Conservation (phyloP, 2,888 invertebrate genomes). For the Isoperla grammatica region DNA sequence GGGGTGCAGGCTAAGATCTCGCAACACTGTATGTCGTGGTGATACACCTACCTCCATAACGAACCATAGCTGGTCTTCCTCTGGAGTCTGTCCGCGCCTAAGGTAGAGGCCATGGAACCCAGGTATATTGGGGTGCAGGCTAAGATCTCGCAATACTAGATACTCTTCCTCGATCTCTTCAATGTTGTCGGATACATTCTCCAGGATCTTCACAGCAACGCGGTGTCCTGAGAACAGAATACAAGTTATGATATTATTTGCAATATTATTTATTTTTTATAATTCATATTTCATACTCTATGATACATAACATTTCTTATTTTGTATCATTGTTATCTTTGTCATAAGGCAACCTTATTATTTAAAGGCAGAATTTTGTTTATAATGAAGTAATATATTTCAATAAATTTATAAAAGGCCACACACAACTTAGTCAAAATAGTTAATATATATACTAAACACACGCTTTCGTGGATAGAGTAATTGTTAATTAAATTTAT, state of each 20-base stretch:
- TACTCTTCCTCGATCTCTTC: conserved; percentile 81
- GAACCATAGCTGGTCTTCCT: conserved; percentile 76
- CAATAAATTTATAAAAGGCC: too few relatives aligned
- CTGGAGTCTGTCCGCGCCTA: conserved; percentile 54
- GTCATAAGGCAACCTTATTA: too few relatives aligned
- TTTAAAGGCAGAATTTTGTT: too few relatives aligned
- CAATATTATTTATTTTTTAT: too few relatives aligned
- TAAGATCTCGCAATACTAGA: conserved; percentile 64
- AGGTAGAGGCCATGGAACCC: conserved; percentile 68
- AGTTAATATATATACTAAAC: too few relatives aligned
- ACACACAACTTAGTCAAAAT: too few relatives aligned
- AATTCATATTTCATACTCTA: too few relatives aligned
- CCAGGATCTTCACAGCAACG: conserved; percentile 73
- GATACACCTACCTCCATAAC: conserved; percentile 64
- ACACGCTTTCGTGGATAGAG: too few relatives aligned
- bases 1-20: conserved; percentile 66
- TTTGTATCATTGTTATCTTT: too few relatives aligned
- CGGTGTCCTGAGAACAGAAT: conserved; percentile 38
- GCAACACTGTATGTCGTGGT: conserved; percentile 50
- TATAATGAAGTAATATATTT: too few relatives aligned
- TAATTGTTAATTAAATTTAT: too few relatives aligned
- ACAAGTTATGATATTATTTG: background rate
- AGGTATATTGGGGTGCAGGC: conserved; percentile 70
- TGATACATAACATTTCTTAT: too few relatives aligned
- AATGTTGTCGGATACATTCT: conserved; percentile 71